These are phyloP conservation scores for Phycodurus eques DNA, from an alignment of 2,113 vertebrate genomes.

Conservation along the genomic window DNA sequence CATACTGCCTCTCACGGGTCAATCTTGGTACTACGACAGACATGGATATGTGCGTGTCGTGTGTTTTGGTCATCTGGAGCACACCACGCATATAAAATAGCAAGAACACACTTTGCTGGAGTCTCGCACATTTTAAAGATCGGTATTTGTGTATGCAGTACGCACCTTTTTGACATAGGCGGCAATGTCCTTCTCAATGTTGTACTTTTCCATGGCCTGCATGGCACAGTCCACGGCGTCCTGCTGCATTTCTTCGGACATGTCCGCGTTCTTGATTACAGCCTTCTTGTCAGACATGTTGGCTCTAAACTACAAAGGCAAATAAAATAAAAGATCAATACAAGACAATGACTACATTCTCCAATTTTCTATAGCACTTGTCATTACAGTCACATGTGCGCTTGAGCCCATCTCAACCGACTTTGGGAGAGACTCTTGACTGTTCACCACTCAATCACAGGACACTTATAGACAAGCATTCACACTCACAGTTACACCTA, in stretches of 20 bases:
- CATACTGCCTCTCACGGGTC: too few relatives aligned
- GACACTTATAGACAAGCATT: too few relatives aligned
- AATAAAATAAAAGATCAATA: not conserved
- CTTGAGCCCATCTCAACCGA: too few relatives aligned
- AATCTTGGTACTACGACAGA: too few relatives aligned
- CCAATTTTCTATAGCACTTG: not conserved
- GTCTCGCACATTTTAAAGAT: not conserved
- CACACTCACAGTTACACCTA: too few relatives aligned
- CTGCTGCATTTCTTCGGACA: constrained; percentile 99
- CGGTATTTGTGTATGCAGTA: not conserved
- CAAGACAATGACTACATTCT: not conserved
- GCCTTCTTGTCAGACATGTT: constrained; percentile 97
- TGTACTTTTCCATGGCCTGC: constrained; percentile 98
- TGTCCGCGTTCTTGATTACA: constrained; percentile 99
- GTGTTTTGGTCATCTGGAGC: too few relatives aligned
- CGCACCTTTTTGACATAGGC: constrained; percentile 96
- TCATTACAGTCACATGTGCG: too few relatives aligned
- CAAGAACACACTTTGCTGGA: too few relatives aligned
- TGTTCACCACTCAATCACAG: too few relatives aligned
- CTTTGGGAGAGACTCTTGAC: too few relatives aligned
- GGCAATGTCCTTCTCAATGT: constrained; percentile 98
- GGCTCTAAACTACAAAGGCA: constrained; percentile 30
- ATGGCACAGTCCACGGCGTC: constrained; percentile 97
- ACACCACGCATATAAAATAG: too few relatives aligned
- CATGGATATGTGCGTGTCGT: too few relatives aligned